Conservation (phyloP, 2,113 vertebrate species). For the Campylorhamphus procurvoides region DNA sequence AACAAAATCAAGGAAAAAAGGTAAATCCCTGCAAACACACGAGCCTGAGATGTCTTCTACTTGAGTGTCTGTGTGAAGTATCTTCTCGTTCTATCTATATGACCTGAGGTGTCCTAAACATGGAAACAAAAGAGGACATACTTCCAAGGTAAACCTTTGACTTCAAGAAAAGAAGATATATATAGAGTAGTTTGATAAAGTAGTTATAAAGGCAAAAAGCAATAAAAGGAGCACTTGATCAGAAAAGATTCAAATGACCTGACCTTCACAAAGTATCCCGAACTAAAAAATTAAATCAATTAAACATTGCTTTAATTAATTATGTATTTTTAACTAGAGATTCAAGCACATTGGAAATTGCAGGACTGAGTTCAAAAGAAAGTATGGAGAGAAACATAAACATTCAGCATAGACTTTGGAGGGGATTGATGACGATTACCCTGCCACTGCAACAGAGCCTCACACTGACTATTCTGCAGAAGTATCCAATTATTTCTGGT, state of each 20-base stretch:
- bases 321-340: background rate
- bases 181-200: background rate
- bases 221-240: background rate
- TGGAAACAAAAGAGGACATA: background rate
- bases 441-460: background rate
- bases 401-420: background rate
- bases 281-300: background rate
- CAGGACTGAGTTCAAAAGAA: background rate
- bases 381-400: background rate
- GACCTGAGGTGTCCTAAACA: background rate
- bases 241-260: background rate
- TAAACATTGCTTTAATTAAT: background rate
- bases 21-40: background rate
- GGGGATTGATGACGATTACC: accelerated
- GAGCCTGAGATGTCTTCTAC: background rate
- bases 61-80: background rate
- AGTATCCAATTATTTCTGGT: background rate
- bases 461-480: background rate
- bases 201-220: background rate
- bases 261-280: background rate
- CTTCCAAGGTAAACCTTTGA: background rate
- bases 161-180: background rate
- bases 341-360: background rate
- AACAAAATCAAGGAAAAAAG: background rate
- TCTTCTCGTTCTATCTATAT: background rate